Conservation (phyloP, 1,140 invertebrate genomes). For the Dicyema japonicum region DNA sequence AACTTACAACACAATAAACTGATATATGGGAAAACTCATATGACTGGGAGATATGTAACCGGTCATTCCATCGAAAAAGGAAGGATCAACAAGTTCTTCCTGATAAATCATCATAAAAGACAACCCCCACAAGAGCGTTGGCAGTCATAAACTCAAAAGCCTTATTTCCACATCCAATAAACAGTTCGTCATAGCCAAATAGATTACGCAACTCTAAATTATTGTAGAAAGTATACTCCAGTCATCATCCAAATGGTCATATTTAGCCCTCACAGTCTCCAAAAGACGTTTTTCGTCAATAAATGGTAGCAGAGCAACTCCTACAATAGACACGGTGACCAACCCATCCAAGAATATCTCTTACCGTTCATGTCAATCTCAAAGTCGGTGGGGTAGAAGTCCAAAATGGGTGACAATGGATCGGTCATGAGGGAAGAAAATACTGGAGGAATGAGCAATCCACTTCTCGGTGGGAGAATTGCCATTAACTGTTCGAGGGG, state of each 20-base stretch:
- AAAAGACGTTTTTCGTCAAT: conserved; percentile 70
- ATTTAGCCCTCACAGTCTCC: conserved; percentile 44
- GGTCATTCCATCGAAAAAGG: no score
- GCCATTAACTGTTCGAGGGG: conserved; percentile 94
- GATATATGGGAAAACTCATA: no score
- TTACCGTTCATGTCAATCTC: conserved; percentile 83
- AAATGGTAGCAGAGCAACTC: conserved; percentile 79
- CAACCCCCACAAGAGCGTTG: no score
- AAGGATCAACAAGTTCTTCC: no score
- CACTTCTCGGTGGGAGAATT: conserved; percentile 84
- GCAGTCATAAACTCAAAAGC: no score
- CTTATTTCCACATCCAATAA: no score
- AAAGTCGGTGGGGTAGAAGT: conserved; percentile 92
- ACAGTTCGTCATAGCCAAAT: no score
- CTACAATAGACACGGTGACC: conserved; percentile 7
- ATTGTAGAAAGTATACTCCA: no score
- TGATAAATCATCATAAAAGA: no score
- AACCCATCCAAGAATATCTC: conserved; percentile 85
- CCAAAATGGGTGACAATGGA: conserved; percentile 65
- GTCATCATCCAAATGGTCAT: conserved; percentile 38
- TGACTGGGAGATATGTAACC: no score
- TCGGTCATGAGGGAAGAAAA: conserved; percentile 77
- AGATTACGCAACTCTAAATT: no score
- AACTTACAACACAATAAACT: no score
- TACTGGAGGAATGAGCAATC: conserved; percentile 52